phyloP scores from a whole-genome alignment of 2,888 invertebrate genomes.

The Pogonocherus hispidulus region DNA sequence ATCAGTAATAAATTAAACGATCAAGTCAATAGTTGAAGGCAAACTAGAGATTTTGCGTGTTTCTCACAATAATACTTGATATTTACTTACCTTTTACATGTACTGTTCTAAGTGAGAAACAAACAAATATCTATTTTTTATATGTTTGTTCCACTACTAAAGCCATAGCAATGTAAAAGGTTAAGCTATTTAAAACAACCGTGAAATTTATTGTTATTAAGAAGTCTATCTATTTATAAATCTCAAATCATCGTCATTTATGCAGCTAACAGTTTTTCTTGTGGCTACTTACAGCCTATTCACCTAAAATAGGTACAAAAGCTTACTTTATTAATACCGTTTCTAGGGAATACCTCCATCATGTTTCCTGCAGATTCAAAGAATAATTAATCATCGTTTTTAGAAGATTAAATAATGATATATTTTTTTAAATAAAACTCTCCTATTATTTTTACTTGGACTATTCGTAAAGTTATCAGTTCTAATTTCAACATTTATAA shows the following conservation, averaged over 20 bases:
- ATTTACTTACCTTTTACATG: neutral
- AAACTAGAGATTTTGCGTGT: neutral
- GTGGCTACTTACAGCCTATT: no score
- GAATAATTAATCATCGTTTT: no score
- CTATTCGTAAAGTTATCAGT: no score
- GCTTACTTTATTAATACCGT: no score
- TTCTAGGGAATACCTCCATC: no score
- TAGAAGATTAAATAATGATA: no score
- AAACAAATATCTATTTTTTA: neutral
- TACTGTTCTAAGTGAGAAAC: neutral
- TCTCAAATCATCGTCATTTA: neutral
- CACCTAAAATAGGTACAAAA: no score
- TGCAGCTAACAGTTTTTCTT: neutral
- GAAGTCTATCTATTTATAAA: neutral
- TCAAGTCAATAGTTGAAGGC: constrained; percentile 12
- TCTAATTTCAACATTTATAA: no score
- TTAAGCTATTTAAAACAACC: neutral
- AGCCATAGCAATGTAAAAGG: neutral
- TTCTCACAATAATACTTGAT: neutral
- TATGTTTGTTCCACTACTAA: neutral
- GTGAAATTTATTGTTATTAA: neutral
- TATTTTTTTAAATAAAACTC: no score
- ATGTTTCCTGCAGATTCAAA: no score
- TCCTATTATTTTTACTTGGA: no score
- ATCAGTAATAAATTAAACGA: neutral